These are phyloP conservation scores for Cosmia trapezina DNA, from an alignment of 2,888 invertebrate genomes.

Conservation along the genomic window DNA sequence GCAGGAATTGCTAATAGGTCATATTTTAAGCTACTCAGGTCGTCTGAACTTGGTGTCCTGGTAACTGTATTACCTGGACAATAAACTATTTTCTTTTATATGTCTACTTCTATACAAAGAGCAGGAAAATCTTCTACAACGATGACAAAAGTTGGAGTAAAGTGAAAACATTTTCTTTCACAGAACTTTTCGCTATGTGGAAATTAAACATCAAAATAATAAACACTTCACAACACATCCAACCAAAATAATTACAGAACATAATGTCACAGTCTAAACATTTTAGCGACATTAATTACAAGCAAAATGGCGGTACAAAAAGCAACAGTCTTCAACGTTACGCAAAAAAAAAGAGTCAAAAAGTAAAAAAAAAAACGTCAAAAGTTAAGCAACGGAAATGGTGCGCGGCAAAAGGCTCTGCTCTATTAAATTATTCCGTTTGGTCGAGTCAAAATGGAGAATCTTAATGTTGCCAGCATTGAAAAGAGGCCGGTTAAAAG, in stretches of 20 bases:
- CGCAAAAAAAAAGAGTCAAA: conserved; percentile 49
- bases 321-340: conserved; percentile 28
- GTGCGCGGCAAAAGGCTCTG: conserved; percentile 77
- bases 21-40: too few species aligned
- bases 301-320: conserved; percentile 35
- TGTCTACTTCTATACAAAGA: too few species aligned
- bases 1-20: too few species aligned
- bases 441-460: conserved; percentile 82
- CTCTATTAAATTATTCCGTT: conserved; percentile 88
- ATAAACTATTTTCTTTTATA: too few species aligned
- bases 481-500: conserved; percentile 75
- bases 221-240: background rate
- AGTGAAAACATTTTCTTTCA: background rate
- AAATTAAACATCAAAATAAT: conserved; percentile 4
- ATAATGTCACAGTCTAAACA: conserved; percentile 9
- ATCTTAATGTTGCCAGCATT: conserved; percentile 82
- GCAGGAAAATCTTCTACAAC: background rate
- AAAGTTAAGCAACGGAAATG: conserved; percentile 74
- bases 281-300: conserved; percentile 40
- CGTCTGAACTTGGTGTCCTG: too few species aligned
- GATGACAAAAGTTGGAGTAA: background rate
- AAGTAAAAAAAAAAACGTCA: conserved; percentile 62
- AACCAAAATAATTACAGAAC: conserved; percentile 8
- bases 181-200: background rate
- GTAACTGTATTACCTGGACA: too few species aligned